A percentile compares a stretch with the other conserved stretches of the same genome.
Conservation (phyloP, 2,113 vertebrate species). For the Cisticola juncidis region DNA sequence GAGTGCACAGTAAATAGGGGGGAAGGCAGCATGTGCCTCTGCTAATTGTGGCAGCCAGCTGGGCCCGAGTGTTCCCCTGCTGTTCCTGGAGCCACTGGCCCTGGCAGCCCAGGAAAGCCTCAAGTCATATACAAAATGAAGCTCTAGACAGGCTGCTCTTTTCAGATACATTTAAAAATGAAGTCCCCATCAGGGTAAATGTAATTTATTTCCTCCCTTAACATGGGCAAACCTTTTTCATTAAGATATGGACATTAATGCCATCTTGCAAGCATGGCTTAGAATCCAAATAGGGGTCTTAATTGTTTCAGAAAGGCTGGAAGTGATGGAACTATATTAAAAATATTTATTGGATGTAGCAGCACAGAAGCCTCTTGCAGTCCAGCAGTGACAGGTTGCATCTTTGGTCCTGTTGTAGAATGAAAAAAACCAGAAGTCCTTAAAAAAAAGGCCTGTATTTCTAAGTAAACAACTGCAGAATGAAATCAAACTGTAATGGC, state of each 20-base stretch:
- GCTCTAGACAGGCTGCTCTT: neutral
- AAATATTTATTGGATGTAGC: neutral
- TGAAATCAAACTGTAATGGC: neutral
- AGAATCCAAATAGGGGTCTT: neutral
- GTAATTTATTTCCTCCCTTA: neutral
- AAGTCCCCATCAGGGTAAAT: neutral
- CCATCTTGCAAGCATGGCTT: neutral
- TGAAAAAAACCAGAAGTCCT: neutral
- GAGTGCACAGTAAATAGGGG: neutral
- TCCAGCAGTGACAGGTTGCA: neutral
- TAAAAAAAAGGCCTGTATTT: neutral
- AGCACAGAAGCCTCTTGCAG: neutral
- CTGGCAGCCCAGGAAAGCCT: neutral
- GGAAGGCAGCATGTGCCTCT: neutral
- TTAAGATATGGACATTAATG: neutral
- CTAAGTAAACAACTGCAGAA: neutral
- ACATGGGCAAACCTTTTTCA: neutral
- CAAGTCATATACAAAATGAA: neutral
- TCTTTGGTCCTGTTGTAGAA: neutral
- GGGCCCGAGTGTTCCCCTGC: neutral
- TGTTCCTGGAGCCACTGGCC: accelerated
- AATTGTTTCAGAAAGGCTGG: neutral
- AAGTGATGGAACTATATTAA: neutral
- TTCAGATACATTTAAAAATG: neutral
- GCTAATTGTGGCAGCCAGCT: conserved; percentile 11